phyloP scores from a whole-genome alignment of 2,888 invertebrate species.

The Anthrax anthrax region DNA sequence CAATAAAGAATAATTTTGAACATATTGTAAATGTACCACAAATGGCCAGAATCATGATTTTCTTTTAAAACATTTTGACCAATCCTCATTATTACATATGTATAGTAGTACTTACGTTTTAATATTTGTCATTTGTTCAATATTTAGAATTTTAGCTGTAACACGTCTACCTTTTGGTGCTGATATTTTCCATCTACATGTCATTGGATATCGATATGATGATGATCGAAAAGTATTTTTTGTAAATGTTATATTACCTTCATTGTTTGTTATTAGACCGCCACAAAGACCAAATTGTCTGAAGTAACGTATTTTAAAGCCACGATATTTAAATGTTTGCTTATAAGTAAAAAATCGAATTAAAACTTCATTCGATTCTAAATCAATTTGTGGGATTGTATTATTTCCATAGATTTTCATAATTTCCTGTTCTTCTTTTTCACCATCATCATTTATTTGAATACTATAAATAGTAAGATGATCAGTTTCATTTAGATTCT shows the following conservation, averaged over 20 bases:
- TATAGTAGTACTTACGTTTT: conserved; percentile 34
- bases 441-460: background rate
- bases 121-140: conserved; percentile 42
- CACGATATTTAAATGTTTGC: conserved; percentile 23
- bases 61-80: conserved; percentile 37
- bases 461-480: conserved; percentile 27
- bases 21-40: conserved; percentile 32
- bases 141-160: too few species aligned
- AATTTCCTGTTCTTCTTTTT: conserved; percentile 1
- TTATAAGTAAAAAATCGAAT: conserved; percentile 40
- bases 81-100: background rate
- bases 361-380: conserved; percentile 35
- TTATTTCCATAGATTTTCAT: conserved; percentile 31
- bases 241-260: conserved; percentile 43
- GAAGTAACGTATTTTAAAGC: conserved; percentile 46
- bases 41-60: conserved; percentile 44
- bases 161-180: conserved; percentile 45
- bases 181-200: conserved; percentile 52
- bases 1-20: too few species aligned
- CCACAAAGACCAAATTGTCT: conserved; percentile 26
- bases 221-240: too few species aligned
- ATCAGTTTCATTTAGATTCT: conserved; percentile 34
- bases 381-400: conserved; percentile 2
- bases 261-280: conserved; percentile 27
- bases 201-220: conserved; percentile 56